Conservation (phyloP, 2,797 vertebrate species). For the Adrianichthys oophorus region DNA sequence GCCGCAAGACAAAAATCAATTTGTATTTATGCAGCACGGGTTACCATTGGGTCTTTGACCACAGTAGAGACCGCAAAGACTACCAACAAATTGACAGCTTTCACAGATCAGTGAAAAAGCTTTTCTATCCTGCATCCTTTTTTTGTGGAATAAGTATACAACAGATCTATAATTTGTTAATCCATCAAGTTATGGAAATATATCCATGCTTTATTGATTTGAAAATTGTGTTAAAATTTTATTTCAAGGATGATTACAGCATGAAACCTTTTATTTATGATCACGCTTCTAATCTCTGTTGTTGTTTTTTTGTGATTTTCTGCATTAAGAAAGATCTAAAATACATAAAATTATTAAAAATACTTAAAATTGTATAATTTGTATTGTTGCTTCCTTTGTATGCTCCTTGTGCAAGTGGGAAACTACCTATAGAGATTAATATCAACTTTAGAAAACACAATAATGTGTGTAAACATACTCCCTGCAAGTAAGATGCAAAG, state of each 20-base stretch:
- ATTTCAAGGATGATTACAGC: too few species aligned
- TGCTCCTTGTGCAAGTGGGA: slow-evolving; percentile 9
- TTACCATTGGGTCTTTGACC: slow-evolving; percentile 28
- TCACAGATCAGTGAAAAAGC: slow-evolving; percentile 20
- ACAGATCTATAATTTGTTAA: slow-evolving; percentile 1
- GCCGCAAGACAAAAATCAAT: slow-evolving; percentile 46
- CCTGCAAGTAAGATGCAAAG: neutral
- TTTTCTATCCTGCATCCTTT: slow-evolving; percentile 5
- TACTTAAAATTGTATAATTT: neutral
- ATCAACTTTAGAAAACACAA: slow-evolving; percentile 5
- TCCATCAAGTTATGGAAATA: neutral
- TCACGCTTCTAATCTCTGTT: slow-evolving; percentile 7
- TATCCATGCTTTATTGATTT: neutral
- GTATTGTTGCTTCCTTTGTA: neutral
- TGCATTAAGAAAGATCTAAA: neutral
- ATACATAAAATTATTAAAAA: neutral
- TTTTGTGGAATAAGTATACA: neutral
- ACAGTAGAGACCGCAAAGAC: slow-evolving; percentile 1
- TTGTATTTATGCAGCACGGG: slow-evolving; percentile 15
- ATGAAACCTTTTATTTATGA: too few species aligned
- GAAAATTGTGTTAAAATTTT: too few species aligned
- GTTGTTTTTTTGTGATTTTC: too few species aligned
- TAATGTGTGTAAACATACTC: neutral
- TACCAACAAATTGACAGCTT: slow-evolving; percentile 12
- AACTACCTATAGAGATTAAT: slow-evolving; percentile 20